These are phyloP conservation scores for Halichoeres trimaculatus DNA, from an alignment of 2,113 vertebrate species.

Conservation along the genomic window DNA sequence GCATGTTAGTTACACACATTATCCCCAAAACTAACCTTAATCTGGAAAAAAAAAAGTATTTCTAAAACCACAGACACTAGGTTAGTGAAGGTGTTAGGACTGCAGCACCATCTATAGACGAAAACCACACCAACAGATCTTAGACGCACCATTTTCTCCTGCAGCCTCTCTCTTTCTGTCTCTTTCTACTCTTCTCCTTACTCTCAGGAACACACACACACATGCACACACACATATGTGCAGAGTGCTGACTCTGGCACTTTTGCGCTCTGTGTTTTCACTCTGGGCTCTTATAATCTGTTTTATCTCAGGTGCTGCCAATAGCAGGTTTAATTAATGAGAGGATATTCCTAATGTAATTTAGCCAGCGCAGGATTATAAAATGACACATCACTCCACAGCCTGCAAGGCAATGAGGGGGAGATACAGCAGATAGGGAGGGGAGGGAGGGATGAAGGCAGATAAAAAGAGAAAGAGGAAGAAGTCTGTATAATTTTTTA, in stretches of 20 bases:
- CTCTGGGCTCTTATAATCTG: conserved; percentile 79
- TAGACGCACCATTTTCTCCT: conserved; percentile 44
- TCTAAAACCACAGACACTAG: conserved; percentile 47
- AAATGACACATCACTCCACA: conserved; percentile 73
- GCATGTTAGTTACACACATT: conserved; percentile 41
- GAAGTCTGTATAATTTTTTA: conserved; percentile 7
- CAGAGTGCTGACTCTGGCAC: conserved; percentile 74
- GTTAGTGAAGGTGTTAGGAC: conserved; percentile 30
- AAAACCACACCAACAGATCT: conserved; percentile 43
- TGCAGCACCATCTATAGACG: conserved; percentile 45
- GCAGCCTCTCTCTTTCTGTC: conserved; percentile 17
- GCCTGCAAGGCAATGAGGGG: conserved; percentile 59
- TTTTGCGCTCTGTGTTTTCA: conserved; percentile 73
- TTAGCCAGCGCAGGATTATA: conserved; percentile 75
- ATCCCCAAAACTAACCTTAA: conserved; percentile 57
- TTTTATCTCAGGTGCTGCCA: conserved; percentile 83
- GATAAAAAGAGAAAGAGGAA: conserved; percentile 5
- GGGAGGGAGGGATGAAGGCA: conserved; percentile 18
- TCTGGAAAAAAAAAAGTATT: conserved; percentile 58
- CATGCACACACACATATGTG: conserved; percentile 29
- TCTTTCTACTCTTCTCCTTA: conserved; percentile 17
- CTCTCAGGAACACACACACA: conserved; percentile 36
- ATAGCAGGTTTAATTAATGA: conserved; percentile 83
- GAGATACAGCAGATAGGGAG: conserved; percentile 30
- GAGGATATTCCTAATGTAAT: conserved; percentile 81